Base-by-base conservation (phyloP, 1,140 invertebrate species). In the Euglossa dilemma region DNA sequence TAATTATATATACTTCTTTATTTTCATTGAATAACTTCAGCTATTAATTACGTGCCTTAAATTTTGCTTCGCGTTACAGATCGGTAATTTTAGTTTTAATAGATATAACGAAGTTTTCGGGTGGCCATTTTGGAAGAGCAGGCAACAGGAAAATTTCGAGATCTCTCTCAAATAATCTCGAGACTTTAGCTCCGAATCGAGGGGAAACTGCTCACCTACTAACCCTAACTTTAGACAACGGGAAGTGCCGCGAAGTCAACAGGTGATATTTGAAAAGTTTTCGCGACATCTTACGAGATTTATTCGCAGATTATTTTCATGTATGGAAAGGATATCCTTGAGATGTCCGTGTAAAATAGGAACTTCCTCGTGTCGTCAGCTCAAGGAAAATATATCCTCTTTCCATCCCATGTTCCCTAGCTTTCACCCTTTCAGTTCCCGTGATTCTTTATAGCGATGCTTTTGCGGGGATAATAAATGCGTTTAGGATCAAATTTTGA, bases 221-320 rank as follows among this genome's bases (percentile, higher is more conserved):
- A 57, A 67, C 45, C 73, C 54, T 43, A 70, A 63, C 73, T 77
- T 77, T 50, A 66, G 45, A 47, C 54, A 14, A 12, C 25, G 20
- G 16, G n/a, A 76, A 57, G 47, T 23, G n/a, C 23, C 12, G 43
- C 28, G 80, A 56, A 67, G 57, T 56, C 80, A 83, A 83, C 80
- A 83, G 80, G 73, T 83, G 80, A 83, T 83, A 77, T 77, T 61
- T 52, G 72, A 70, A 77, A 83, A 83, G 74, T 83, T 77, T 36
- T 73, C 20, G 12, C n/a, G 79, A 75, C 43, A 64, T 66, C 71
- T 74, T 50, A 25, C 61, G 43, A 81, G 72, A 81, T 81, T 81
- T 81, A 75, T 75, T 75, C 79, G 36, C 50, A 45, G 71, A 81
- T 81, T 81, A 81, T 81, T 81, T 81, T 67, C 61, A 28, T 45